Base-by-base conservation (phyloP, 2,888 invertebrate species). In the Rhamphomyia laevipes region DNA sequence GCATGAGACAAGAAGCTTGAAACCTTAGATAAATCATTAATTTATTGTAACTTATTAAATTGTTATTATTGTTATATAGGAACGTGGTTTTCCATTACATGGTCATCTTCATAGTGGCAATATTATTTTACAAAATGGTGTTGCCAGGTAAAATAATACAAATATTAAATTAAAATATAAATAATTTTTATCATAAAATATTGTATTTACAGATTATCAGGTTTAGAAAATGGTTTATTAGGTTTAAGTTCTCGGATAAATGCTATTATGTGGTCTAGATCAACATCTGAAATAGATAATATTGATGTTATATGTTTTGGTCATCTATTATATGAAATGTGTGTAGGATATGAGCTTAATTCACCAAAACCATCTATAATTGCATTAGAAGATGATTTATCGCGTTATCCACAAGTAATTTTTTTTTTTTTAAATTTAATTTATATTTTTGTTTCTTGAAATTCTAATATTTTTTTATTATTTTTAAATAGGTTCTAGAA, bases 251-350 rank as follows among this genome's bases (percentile, higher is more conserved):
- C 75, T 45, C 70, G 73, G 58, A 77, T 74, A 48, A 79, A 78
- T 59, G 72, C 77, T 6, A 65, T 77, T 23, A 71, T 78, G 70
- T 71, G 70, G 70, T 71, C 70, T 48, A 68, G 68, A 53, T 64
- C 68, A 43, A 65, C 66, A 47, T 64, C 63, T 38, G 71, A 71
- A 63, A 72, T 73, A 58, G 75, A 71, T 62, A 71, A 65, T 64
- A 75, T 82, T 50, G 84, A 84, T 64, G 77, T 79, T 15, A 73
- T 84, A 54, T 81, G 81, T 59, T 83, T 92, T 59, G 91, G 90
- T 30, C 86, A 87, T 66, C 78, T 93, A 61, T 73, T 94, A 50
- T 92, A 86, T 67, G 93, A 93, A 73, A 93, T 93, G 92, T 84
- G 89, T 59, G 83, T 88, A 16, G 93, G 89, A 37, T 81, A 84